Conservation (phyloP, 2,113 vertebrate genomes). For the Limanda limanda region DNA sequence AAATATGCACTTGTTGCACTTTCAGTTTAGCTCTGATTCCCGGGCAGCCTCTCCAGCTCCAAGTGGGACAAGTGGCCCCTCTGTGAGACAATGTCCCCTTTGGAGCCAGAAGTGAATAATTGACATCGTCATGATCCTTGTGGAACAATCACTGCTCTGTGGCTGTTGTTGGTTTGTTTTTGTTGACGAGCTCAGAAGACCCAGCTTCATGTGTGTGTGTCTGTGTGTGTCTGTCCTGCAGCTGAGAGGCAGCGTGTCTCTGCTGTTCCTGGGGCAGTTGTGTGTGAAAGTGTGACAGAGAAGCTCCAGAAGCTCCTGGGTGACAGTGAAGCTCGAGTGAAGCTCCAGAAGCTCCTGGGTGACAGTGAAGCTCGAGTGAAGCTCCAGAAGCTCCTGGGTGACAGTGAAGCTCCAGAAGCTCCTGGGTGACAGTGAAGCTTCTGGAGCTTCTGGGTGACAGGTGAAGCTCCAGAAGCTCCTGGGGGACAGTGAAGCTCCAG, state of each 20-base stretch:
- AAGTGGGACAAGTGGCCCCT: slow-evolving; percentile 68
- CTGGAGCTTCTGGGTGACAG: slow-evolving; percentile 56
- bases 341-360: too few relatives aligned
- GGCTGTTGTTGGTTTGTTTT: slow-evolving; percentile 50
- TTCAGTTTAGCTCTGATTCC: slow-evolving; percentile 49
- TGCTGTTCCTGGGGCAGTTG: not conserved
- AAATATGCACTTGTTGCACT: slow-evolving; percentile 25
- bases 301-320: not conserved
- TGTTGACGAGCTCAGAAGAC: slow-evolving; percentile 50
- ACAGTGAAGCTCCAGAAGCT: too few relatives aligned
- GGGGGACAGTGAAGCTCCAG: too few relatives aligned
- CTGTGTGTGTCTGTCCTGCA: not conserved
- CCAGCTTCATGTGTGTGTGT: not conserved
- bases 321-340: too few relatives aligned
- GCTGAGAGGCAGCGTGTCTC: not conserved
- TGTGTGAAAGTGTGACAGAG: not conserved
- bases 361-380: too few relatives aligned
- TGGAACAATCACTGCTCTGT: slow-evolving; percentile 55
- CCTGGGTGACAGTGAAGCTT: slow-evolving; percentile 60
- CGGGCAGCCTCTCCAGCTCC: slow-evolving; percentile 54
- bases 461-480: too few relatives aligned
- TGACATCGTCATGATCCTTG: slow-evolving; percentile 75
- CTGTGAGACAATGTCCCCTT: slow-evolving; percentile 74
- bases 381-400: slow-evolving; percentile 20
- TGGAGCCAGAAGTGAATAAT: slow-evolving; percentile 74